Evolutionary conservation across 1,140 invertebrate genomes (phyloP).

Genomic region (Stegodyphus mimosarum): DNA sequence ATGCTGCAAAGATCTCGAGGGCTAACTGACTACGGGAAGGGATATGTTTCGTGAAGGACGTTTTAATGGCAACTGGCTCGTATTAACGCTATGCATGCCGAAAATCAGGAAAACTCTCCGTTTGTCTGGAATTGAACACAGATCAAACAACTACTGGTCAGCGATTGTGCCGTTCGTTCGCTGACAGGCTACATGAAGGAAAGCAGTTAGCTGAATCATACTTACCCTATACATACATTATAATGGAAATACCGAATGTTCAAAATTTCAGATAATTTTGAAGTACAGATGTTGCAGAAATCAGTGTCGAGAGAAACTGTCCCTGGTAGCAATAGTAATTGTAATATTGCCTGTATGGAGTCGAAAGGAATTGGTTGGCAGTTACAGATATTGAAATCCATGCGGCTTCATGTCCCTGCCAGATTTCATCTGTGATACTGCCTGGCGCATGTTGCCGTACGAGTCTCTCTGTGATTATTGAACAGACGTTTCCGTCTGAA

Average conservation of each 20-base stretch:
- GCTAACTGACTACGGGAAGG: too few relatives aligned
- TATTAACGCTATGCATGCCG: not conserved
- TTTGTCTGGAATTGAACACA: not conserved
- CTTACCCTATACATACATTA: not conserved
- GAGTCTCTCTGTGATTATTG: too few relatives aligned
- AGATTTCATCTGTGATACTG: too few relatives aligned
- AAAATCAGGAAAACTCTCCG: not conserved
- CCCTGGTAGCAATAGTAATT: too few relatives aligned
- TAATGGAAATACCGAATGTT: not conserved
- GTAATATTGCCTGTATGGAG: too few relatives aligned
- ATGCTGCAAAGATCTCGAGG: not conserved
- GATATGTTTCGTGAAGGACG: not conserved
- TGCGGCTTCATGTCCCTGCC: too few relatives aligned
- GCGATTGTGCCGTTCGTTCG: not conserved
- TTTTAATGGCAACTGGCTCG: not conserved
- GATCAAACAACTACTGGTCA: not conserved
- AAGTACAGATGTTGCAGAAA: not conserved
- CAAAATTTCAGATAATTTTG: not conserved
- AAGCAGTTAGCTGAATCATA: not conserved
- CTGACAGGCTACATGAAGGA: not conserved
- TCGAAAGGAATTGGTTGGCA: too few relatives aligned
- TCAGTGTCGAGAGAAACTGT: too few relatives aligned
- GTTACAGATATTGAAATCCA: too few relatives aligned
- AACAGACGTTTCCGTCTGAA: too few relatives aligned
- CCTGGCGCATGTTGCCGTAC: too few relatives aligned